Percentiles rank a stretch among this genome's conserved stretches.
Evolutionary conservation across 2,888 invertebrate species (phyloP).

Genomic region (Noctua fimbriata): DNA sequence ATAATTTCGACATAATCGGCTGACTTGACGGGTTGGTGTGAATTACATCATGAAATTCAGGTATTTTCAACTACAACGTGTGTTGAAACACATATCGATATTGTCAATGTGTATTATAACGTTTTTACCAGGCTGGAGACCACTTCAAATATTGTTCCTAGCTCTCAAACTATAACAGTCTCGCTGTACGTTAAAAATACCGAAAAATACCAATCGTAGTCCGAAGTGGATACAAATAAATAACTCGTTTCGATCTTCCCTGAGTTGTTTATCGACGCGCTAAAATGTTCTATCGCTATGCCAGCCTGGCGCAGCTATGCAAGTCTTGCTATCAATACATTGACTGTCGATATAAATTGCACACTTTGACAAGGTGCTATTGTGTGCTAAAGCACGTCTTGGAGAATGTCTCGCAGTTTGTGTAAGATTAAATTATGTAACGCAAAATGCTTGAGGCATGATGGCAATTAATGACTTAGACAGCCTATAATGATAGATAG

Average conservation of each 20-base stretch:
- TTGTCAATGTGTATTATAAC: not conserved
- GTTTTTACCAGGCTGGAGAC: too few relatives aligned
- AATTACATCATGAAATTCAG: not conserved
- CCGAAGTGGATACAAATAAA: conserved; percentile 63
- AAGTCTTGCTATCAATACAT: conserved; percentile 62
- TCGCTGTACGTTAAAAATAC: conserved; percentile 40
- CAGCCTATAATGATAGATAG: not conserved
- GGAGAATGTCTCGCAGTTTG: not conserved
- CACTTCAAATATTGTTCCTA: not conserved
- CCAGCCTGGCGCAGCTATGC: conserved; percentile 37
- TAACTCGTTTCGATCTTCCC: conserved; percentile 61
- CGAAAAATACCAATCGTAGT: conserved; percentile 51
- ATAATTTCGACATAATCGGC: not conserved
- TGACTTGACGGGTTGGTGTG: not conserved
- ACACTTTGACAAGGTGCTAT: conserved; percentile 40
- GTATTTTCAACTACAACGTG: not conserved
- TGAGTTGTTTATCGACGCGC: conserved; percentile 66
- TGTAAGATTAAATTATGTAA: not conserved
- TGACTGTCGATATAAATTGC: conserved; percentile 62
- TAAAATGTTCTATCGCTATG: conserved; percentile 65
- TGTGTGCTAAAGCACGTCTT: conserved; percentile 14
- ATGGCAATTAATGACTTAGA: not conserved
- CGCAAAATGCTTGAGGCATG: not conserved
- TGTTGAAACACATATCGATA: not conserved
- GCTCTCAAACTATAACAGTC: not conserved